Evolutionary conservation across 1,140 invertebrate species (phyloP), one percentile per base, ranked within the genome.

Genomic region (Drosophila bipectinata): DNA sequence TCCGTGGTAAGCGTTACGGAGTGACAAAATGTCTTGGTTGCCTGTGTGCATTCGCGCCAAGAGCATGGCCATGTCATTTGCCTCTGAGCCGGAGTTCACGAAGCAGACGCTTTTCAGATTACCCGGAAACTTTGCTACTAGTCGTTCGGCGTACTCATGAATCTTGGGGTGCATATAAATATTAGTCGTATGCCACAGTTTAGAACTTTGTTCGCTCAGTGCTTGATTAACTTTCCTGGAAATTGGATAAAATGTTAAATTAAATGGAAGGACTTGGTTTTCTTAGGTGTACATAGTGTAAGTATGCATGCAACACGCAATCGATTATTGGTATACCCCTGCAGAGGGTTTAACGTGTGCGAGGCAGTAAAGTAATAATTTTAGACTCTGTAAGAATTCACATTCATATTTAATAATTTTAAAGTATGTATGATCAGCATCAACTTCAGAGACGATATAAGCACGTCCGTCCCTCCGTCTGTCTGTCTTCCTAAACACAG

Each of bases 1-100:
- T 9, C 98, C 98, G 91, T 99, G 98, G 91, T 98, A 99, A 41
- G 94, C 93, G 92, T 98, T 98, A 79, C 96, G 95, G 8, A 99
- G 92, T 0, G 97, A 96, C 15, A 99, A 92, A 4, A 98, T 94
- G 77, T 99, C 97, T 82, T 95, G 95, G 66, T 96, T 95, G 4
- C 95, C 95, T 0, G 98, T 99, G 87, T 98, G 94, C 0, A 97
- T 84, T 74, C 97, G 93, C 0, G 98, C 96, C 92, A 99, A 94
- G 10, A 98, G 85, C 62, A 98, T 93, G 0, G 98, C 98, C 39
- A 99, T 92, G 91, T 99, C 98, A 92, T 99, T 99, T 0, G 98
- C 98, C 93, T 99, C 98, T 6, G 97, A 98, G 0, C 98, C 98
- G 90, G 97, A 99, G 90, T 99, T 99, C 0, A 98, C 96, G 80